These are phyloP conservation scores for Carpatolechia fugitivella DNA, from an alignment of 2,888 invertebrate species.

Conservation along the genomic window DNA sequence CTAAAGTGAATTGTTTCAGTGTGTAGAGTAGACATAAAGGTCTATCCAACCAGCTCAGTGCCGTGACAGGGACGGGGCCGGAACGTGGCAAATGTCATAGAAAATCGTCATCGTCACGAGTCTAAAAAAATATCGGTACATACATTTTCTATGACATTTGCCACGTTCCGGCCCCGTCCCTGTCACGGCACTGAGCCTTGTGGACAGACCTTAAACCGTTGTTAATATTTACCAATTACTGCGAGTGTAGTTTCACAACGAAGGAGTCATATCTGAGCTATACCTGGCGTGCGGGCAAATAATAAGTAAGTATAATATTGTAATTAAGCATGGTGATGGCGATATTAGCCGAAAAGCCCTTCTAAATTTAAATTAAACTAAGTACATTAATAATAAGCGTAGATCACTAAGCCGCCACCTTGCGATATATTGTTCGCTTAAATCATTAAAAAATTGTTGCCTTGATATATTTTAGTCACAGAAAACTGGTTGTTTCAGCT, in stretches of 20 bases:
- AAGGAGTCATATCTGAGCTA: conserved; percentile 22
- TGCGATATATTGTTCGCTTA: conserved; percentile 52
- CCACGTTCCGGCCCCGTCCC: too few species aligned
- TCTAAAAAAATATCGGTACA: too few species aligned
- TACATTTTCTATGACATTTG: too few species aligned
- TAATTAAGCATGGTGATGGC: conserved; percentile 26
- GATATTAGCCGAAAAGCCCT: conserved; percentile 28
- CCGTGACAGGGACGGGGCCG: too few species aligned
- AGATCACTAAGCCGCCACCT: conserved; percentile 37
- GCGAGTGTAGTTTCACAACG: background rate
- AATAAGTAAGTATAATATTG: conserved; percentile 24
- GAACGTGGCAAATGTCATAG: too few species aligned
- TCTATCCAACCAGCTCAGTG: too few species aligned
- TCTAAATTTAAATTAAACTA: conserved; percentile 21
- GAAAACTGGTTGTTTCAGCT: conserved; percentile 69
- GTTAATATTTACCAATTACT: too few species aligned
- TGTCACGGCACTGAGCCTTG: too few species aligned
- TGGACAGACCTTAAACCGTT: too few species aligned
- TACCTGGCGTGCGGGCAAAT: conserved; percentile 27
- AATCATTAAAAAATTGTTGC: conserved; percentile 60
- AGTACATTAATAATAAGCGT: conserved; percentile 25
- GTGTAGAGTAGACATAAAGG: too few species aligned
- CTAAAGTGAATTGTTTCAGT: too few species aligned
- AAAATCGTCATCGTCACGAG: too few species aligned
- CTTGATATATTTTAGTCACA: conserved; percentile 65